Conservation (phyloP, 2,797 vertebrate genomes). For the Sebastes elongatus region DNA sequence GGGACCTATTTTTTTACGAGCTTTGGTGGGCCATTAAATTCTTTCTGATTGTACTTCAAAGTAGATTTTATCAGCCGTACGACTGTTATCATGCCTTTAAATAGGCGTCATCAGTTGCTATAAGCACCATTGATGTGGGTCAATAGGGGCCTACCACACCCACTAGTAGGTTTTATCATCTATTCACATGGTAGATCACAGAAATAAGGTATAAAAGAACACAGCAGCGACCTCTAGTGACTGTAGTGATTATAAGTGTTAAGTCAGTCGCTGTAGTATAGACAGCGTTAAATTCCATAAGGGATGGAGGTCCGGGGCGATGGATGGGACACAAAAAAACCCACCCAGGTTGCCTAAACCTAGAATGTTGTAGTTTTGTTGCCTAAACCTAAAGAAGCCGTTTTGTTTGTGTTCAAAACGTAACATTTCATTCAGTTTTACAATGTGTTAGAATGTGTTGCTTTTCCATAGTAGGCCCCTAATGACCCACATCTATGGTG, state of each 20-base stretch:
- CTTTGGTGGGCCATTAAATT: background rate
- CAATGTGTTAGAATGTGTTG: background rate
- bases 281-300: background rate
- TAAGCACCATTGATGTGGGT: background rate
- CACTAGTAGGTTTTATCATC: background rate
- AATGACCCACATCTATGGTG: background rate
- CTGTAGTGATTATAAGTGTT: background rate
- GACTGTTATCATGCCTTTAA: background rate
- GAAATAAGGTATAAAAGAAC: background rate
- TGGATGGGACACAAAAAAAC: background rate
- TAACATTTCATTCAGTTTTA: too few species aligned
- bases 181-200: accelerated
- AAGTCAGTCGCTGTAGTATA: background rate
- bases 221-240: accelerated
- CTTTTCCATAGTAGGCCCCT: background rate
- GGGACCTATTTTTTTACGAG: background rate
- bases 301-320: background rate
- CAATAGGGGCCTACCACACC: background rate
- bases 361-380: too few species aligned
- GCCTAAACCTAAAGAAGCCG: background rate
- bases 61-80: background rate
- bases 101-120: background rate
- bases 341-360: background rate
- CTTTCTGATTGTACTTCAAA: background rate
- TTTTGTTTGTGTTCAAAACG: background rate